Base-by-base conservation (phyloP, 2,113 vertebrate genomes). In the Megaptera novaeangliae region DNA sequence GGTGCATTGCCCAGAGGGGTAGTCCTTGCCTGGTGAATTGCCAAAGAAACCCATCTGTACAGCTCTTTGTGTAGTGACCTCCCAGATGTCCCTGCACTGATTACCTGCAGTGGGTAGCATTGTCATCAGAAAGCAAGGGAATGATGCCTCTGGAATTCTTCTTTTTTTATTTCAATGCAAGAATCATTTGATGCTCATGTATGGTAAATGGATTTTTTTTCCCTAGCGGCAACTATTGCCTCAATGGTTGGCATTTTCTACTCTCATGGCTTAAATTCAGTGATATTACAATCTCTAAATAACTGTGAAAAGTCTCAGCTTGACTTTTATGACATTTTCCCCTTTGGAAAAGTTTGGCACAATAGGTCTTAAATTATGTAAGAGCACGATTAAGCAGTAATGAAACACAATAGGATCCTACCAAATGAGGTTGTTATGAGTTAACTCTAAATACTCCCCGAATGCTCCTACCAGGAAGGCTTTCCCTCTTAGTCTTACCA, bases 331-430 rank as follows among this genome's bases (percentile, higher is more conserved):
- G 69, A 64, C 31, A 87, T 96, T 82, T 27, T 49, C 39, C 25
- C 52, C 55, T 91, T 88, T 83, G 68, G 46, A 90, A 96, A 97
- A 93, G 44, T 92, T 97, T 94, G 86, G 12, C 29, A 97, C 27
- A 78, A 93, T 88, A 72, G 39, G 36, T 75, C 36, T 94, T 91
- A 92, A 94, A 90, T 90, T 94, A 92, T 78, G 66, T 55, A 90
- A 88, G 36, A 80, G 23, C 44, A 83, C 55, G 77, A 2, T 88
- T 66, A 96, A 78, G 17, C 36, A 61, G 63, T 91, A 85, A 95
- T 77, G 59, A 94, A 91, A 80, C 46, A 93, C 90, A 69, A 27
- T 80, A 46, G 59, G 71, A 81, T 88, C 23, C 75, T 80, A 92
- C 14, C 36, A 61, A 75, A 84, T 90, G 55, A 87, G 68, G 52